phyloP scores from a whole-genome alignment of 2,113 vertebrate genomes.

The Lichenostomus cassidix region DNA sequence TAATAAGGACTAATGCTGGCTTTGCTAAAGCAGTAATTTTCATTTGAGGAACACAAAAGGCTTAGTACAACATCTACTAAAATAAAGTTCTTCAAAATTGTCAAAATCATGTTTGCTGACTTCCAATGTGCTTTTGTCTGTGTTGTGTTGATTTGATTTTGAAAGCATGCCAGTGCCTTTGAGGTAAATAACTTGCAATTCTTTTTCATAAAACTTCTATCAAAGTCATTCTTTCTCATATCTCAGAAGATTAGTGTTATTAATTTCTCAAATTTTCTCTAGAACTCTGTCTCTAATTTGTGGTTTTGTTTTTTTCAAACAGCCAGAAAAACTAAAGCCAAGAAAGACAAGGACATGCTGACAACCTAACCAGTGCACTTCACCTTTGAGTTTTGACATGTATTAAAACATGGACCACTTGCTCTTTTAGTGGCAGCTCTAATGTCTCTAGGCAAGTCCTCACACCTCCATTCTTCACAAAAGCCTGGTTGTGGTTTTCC shows the following conservation, averaged over 20 bases:
- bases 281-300: background rate
- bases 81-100: background rate
- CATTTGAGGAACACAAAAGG: background rate
- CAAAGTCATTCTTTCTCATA: background rate
- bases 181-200: background rate
- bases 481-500: background rate
- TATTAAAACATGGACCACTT: background rate
- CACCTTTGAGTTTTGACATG: background rate
- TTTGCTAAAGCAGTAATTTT: background rate
- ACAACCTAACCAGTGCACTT: background rate
- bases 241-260: background rate
- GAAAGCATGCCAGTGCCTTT: background rate
- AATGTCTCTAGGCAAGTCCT: background rate
- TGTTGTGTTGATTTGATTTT: background rate
- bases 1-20: background rate
- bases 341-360: background rate
- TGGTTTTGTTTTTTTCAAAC: background rate
- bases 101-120: background rate
- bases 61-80: background rate
- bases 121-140: background rate
- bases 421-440: background rate
- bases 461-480: background rate
- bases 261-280: background rate
- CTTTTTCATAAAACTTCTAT: background rate
- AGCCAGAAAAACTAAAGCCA: background rate